phyloP scores from a whole-genome alignment of 2,113 vertebrate species.

The Globicephala melas region DNA sequence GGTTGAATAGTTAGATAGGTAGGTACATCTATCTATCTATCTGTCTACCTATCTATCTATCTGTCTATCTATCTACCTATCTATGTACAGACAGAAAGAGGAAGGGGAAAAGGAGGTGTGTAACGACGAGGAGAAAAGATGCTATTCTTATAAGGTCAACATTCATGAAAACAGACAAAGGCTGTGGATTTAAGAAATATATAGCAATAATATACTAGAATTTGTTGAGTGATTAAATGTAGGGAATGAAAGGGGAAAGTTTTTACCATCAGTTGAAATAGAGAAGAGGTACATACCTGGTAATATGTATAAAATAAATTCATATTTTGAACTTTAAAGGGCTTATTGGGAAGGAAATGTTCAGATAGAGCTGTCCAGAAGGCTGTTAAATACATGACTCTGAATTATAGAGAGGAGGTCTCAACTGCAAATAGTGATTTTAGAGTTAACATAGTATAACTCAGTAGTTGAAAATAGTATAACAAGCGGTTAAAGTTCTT shows the following conservation, averaged over 20 bases:
- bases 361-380: not conserved
- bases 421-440: not conserved
- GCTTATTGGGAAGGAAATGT: not conserved
- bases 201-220: not conserved
- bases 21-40: not conserved
- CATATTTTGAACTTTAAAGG: not conserved
- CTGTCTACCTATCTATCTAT: too few species aligned
- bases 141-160: not conserved
- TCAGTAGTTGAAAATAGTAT: not conserved
- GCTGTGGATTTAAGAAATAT: not conserved
- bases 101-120: not conserved
- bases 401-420: not conserved
- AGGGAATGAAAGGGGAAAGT: not conserved
- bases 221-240: not conserved
- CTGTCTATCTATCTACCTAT: not conserved
- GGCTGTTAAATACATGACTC: not conserved
- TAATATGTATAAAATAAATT: not conserved
- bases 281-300: not conserved
- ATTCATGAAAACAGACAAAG: not conserved
- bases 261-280: not conserved
- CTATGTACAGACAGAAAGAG: not conserved
- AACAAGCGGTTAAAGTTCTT: not conserved
- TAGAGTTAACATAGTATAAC: not conserved
- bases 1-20: too few species aligned
- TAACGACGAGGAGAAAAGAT: not conserved